Evolutionary conservation across 2,888 invertebrate genomes (phyloP), one percentile per base, ranked within the genome.

Genomic region (Pasiphila rectangulata): DNA sequence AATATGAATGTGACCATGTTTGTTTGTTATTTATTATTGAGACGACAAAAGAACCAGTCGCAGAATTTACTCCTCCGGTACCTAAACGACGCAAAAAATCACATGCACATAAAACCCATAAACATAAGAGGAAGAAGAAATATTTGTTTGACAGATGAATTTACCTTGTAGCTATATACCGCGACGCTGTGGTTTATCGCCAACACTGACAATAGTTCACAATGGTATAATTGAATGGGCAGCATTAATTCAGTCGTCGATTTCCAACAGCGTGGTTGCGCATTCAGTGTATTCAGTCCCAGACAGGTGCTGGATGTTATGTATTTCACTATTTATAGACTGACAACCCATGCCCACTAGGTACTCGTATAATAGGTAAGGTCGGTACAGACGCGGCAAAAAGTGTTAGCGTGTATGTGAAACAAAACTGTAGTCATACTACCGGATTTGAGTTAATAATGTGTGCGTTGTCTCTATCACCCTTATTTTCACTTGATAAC

Each of bases 301-400:
- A 32, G 42, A 47, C 47, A 52, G 54, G 52, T 50, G 52, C 35
- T 48, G 16, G 30, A 15, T 29, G 44, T 24, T 24, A 43, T 48
- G 45, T 47, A 45, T 41, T 29, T 38, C 32, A 27, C 47, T 55
- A 55, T 52, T 52, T 52, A 47, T 54, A 55, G 36, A 39, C 35
- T 30, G 27, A 41, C 49, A 39, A 49, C 24, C 32, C 30, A 49
- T 47, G 25, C 29, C 23, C 35, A 17, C 27, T 43, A 27, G 29
- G 35, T 42, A 41, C 13, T 39, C n/a, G n/a, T n/a, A n/a, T n/a
- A n/a, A 34, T 35, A 16, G 10, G 23, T 15, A 29, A 20, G 13
- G 19, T n/a, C 2, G 10, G 46, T 51, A 49, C 47, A 29, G 36
- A 2, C 23, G 17, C 3, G 4, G 13, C 13, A 12, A 42, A 35